Evolutionary conservation across 1,140 invertebrate species (phyloP).

Genomic region (Eubasilissa regina): DNA sequence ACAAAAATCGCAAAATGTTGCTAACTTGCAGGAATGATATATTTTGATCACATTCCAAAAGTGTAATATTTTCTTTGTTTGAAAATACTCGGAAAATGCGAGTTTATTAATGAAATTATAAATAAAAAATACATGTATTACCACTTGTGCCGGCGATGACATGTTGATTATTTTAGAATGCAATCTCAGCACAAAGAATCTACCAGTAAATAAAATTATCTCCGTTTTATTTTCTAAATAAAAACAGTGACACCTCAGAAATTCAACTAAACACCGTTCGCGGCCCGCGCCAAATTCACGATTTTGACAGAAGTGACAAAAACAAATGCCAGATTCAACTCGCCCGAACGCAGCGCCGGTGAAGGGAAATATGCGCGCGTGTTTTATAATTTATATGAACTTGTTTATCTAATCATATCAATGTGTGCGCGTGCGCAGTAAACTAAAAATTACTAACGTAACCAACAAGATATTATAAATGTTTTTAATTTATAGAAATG

Average conservation of each 20-base stretch:
- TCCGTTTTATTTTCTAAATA: neutral
- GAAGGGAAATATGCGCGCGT: too few relatives aligned
- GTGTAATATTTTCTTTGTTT: slow-evolving; percentile 15
- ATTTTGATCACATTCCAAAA: slow-evolving; percentile 19
- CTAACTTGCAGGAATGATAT: neutral
- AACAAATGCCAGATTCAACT: neutral
- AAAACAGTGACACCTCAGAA: neutral
- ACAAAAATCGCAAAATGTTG: too few relatives aligned
- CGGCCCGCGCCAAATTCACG: slow-evolving; percentile 11
- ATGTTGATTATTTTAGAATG: slow-evolving; percentile 20
- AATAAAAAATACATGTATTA: slow-evolving; percentile 13
- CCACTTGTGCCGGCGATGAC: slow-evolving; percentile 23
- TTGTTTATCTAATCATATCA: too few relatives aligned
- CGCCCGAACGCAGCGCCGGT: too few relatives aligned
- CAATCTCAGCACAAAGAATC: neutral
- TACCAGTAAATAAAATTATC: slow-evolving; percentile 3
- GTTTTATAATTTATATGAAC: too few relatives aligned
- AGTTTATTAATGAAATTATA: neutral
- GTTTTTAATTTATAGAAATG: too few relatives aligned
- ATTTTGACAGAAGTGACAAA: slow-evolving; percentile 2
- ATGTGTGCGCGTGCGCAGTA: too few relatives aligned
- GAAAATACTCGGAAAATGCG: neutral
- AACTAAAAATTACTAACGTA: too few relatives aligned
- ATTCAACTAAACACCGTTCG: neutral
- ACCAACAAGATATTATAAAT: too few relatives aligned